Base-by-base conservation (phyloP, 2,888 invertebrate genomes). In the Andrena flavipes region DNA sequence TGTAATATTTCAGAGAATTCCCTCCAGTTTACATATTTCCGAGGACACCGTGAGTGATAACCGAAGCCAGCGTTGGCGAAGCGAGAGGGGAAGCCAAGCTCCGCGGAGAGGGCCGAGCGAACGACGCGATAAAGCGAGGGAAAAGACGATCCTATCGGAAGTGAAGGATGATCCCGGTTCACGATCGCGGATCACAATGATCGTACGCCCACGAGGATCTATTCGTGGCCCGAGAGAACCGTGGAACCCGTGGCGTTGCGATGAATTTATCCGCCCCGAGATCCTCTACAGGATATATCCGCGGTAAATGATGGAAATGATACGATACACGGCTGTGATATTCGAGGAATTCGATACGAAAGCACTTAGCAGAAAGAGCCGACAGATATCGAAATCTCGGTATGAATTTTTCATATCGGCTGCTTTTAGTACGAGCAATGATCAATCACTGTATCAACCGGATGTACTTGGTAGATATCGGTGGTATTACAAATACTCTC, bases 171-270 rank as follows among this genome's bases (percentile, higher is more conserved):
- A 93, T 93, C 88, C 89, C 84, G 89, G 88, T 88, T 88, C 88
- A 88, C 88, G 90, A 93, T 92, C 91, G 85, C 89, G 92, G 90
- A 93, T 92, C 92, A 91, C 92, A 91, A 91, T 92, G 90, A 92
- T 92, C 91, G 89, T 76, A 90, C 92, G 91, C 92, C 92, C 87
- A 92, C 92, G 84, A 90, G 84, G 78, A 87, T 81, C 78, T 84
- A 84, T 69, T 76, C 76, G 65, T 76, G 76, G 76, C 54, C 77
- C 59, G 72, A 33, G 60, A 63, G 72, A 10, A 70, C 70, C 75
- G 51, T 56, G 68, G 74, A 76, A 82, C 80, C 75, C 64, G 67
- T 65, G 63, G 76, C 64, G 67, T 67, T 74, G 62, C 70, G 76
- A 82, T 84, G 78, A 80, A 87, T 84, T 87, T 87, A 86, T 86